Evolutionary conservation across 2,797 vertebrate genomes (phyloP), one percentile per base, ranked within the genome.

Genomic region (Lutjanus argentimaculatus): DNA sequence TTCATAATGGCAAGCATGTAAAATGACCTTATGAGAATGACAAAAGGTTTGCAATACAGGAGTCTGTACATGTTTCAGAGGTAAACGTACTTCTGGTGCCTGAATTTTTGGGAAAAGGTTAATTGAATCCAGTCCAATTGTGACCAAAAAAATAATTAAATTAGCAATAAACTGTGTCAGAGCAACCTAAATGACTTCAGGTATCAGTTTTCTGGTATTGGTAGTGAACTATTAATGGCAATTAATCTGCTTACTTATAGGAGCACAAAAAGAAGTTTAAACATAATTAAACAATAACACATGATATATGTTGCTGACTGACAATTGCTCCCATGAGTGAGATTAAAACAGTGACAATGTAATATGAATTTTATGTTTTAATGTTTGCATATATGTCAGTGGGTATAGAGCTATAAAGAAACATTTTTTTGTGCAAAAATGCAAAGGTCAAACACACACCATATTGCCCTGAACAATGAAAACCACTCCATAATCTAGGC

Each of bases 401-500:
- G 57, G 67, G 56, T 76, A 10, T 73, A 49, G 46, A 77, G 59
- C 45, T 79, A 59, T 81, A 66, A 75, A 77, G 42, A 81, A 68
- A 64, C 2, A 3, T 2, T 61, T 17, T 30, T 56, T 48, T 74
- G n/a, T 77, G 36, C 66, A 66, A 61, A 73, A 65, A 40, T 16
- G 11, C 11, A 55, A 48, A 42, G 15, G 43, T 78, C 21, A 76
- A 43, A 75, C 25, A 51, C 57, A 76, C 7, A 56, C 19, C 40
- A 36, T 72, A 59, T 75, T 67, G 19, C 49, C 78, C 68, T 72
- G 55, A 84, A 51, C 58, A 78, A 75, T 87, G 53, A 92, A 92
- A 93, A 94, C 90, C 90, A 94, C 91, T 93, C 62, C 30, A 64
- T 30, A 78, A 8, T 51, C 52, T 7, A 36, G 30, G 30, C 30